These are phyloP conservation scores for Apis laboriosa DNA, from an alignment of 1,140 invertebrate genomes.

Conservation along the genomic window DNA sequence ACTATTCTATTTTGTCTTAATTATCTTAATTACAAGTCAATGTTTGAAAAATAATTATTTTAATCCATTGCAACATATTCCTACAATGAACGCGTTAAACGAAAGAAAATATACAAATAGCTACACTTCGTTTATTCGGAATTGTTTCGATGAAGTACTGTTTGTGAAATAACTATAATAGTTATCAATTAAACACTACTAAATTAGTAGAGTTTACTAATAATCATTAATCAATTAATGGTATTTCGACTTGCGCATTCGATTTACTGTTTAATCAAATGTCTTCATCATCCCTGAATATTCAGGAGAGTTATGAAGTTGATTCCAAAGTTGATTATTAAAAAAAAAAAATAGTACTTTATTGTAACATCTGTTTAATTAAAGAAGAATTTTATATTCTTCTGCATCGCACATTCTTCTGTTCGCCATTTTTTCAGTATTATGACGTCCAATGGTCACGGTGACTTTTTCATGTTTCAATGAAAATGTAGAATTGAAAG, in stretches of 20 bases:
- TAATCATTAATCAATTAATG: neutral
- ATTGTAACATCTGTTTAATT: too few species aligned
- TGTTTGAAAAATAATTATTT: neutral
- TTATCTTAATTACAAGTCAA: neutral
- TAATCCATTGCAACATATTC: neutral
- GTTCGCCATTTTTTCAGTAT: neutral
- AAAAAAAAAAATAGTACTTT: too few species aligned
- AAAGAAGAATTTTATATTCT: too few species aligned
- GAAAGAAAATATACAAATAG: too few species aligned
- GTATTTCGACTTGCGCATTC: neutral
- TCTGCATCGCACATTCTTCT: neutral
- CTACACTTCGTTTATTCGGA: neutral
- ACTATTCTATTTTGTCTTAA: too few species aligned
- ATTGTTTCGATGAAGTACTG: neutral
- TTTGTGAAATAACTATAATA: neutral
- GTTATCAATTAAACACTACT: neutral
- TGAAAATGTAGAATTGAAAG: neutral
- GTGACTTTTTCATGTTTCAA: neutral
- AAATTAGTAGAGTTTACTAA: constrained; percentile 19
- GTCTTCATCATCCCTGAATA: neutral
- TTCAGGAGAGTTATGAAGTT: neutral
- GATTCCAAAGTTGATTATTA: too few species aligned
- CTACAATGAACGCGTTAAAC: neutral
- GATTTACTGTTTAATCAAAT: neutral
- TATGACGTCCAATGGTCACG: neutral